Evolutionary conservation across 2,113 vertebrate genomes (phyloP).

Genomic region (Micronycteris hirsuta): DNA sequence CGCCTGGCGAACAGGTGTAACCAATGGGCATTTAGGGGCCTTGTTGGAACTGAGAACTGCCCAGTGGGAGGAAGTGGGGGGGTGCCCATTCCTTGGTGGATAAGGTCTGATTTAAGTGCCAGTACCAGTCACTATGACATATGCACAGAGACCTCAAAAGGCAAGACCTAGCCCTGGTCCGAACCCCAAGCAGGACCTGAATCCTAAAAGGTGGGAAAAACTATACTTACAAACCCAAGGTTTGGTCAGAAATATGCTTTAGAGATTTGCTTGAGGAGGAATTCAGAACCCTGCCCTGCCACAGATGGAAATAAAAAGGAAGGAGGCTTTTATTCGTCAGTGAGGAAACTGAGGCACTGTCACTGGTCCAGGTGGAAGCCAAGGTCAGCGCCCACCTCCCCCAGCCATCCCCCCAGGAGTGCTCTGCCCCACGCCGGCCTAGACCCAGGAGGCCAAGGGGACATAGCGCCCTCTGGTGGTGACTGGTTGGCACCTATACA

Average conservation of each 20-base stretch:
- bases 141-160: neutral
- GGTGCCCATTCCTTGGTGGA: neutral
- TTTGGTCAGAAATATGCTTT: neutral
- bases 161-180: neutral
- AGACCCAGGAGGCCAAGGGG: neutral
- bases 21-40: neutral
- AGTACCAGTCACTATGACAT: neutral
- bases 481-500: neutral
- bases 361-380: neutral
- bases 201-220: neutral
- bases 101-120: neutral
- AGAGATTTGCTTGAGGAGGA: neutral
- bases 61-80: neutral
- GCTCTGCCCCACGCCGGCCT: neutral
- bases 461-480: conserved; percentile 26
- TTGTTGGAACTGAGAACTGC: neutral
- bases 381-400: neutral
- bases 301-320: neutral
- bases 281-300: neutral
- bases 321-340: neutral
- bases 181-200: neutral
- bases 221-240: neutral
- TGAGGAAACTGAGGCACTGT: neutral
- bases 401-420: fast-evolving
- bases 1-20: neutral